A percentile compares a stretch with the other conserved stretches of the same genome.
phyloP scores from a whole-genome alignment of 2,797 vertebrate species.

The Hafferia zeledoni region DNA sequence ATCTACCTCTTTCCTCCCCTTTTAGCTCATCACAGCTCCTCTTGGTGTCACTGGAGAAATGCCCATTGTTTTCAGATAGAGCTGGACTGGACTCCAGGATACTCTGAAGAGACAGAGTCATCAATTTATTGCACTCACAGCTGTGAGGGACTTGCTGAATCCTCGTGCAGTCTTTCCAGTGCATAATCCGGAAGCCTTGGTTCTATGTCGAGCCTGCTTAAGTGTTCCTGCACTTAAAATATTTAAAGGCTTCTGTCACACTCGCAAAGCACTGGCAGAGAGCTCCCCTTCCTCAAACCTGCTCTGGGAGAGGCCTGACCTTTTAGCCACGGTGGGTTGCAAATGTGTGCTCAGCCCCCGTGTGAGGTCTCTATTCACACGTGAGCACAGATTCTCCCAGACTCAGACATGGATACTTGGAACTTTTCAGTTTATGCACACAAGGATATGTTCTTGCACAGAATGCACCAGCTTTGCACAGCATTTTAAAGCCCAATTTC shows the following conservation, averaged over 20 bases:
- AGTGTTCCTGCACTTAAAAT: conserved; percentile 3
- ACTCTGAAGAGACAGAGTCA: neutral
- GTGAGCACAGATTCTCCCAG: neutral
- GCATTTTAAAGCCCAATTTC: neutral
- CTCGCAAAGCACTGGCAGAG: neutral
- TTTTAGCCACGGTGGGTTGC: neutral
- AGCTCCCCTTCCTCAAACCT: neutral
- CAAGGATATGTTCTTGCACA: neutral
- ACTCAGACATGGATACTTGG: neutral
- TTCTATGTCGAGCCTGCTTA: neutral
- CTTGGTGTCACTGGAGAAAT: neutral
- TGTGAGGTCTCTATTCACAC: neutral
- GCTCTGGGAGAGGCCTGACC: neutral
- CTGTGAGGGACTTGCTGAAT: neutral
- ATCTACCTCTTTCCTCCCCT: neutral
- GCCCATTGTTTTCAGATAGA: neutral
- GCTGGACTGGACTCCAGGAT: neutral
- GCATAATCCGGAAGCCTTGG: neutral
- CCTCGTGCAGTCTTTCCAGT: neutral
- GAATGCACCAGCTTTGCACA: neutral
- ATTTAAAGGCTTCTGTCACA: neutral
- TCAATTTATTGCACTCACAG: neutral
- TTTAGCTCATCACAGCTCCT: neutral
- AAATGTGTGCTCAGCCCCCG: neutral
- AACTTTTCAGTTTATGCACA: neutral